Percentiles rank a stretch among this genome's conserved stretches.
Evolutionary conservation across 2,797 vertebrate species (phyloP).

Genomic region (Karalla daura): DNA sequence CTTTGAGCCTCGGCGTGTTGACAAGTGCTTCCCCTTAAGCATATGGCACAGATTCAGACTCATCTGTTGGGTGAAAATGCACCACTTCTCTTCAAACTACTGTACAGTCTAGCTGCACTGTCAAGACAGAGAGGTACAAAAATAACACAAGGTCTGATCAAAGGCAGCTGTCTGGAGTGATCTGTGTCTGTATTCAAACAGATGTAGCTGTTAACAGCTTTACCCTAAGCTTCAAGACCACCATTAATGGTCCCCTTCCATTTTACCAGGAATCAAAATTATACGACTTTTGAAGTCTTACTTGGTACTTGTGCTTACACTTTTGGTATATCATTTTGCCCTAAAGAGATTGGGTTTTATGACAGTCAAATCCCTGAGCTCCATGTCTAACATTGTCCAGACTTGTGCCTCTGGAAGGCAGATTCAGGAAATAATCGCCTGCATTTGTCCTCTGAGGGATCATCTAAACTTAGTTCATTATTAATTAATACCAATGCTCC

Average conservation of each 20-base stretch:
- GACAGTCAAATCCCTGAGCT: neutral
- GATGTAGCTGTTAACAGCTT: slow-evolving; percentile 31
- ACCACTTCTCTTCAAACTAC: slow-evolving; percentile 16
- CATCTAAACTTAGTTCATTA: slow-evolving; percentile 4
- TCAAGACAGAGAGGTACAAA: slow-evolving; percentile 30
- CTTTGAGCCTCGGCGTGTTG: slow-evolving; percentile 2
- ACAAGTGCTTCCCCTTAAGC: neutral
- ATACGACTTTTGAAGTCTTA: neutral
- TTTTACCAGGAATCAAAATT: neutral
- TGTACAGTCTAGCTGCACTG: slow-evolving; percentile 34
- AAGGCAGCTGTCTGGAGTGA: slow-evolving; percentile 45
- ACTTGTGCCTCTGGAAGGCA: neutral
- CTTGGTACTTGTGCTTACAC: neutral
- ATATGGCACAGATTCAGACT: slow-evolving; percentile 20
- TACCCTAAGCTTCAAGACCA: neutral
- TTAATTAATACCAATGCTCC: neutral
- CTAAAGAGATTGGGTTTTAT: neutral
- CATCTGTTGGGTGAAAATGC: slow-evolving; percentile 28
- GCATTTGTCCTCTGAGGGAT: slow-evolving; percentile 16
- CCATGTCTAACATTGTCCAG: neutral
- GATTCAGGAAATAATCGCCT: neutral
- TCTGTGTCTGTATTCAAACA: slow-evolving; percentile 26
- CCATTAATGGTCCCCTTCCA: slow-evolving; percentile 5
- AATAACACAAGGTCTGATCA: slow-evolving; percentile 51
- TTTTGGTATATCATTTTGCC: neutral